Evolutionary conservation across 2,888 invertebrate species (phyloP), one percentile per base, ranked within the genome.

Genomic region (Platycheirus rosarum): DNA sequence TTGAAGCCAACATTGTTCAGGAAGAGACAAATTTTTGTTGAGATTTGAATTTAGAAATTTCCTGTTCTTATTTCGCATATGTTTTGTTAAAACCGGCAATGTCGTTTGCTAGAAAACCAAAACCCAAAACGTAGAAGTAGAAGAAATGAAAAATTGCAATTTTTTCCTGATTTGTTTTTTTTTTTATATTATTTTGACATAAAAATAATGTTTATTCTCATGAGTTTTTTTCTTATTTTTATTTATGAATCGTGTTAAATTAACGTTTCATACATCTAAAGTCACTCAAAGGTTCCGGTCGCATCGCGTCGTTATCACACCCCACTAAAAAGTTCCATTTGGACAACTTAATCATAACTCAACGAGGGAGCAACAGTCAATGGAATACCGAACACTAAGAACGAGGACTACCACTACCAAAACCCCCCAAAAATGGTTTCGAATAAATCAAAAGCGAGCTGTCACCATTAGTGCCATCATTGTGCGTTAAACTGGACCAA

Each of bases 401-500:
- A 55, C 23, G 14, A 37, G 18, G 5, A 40, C 2, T 13, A 40
- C 60, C 29, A 55, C n/a, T n/a, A n/a, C n/a, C n/a, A n/a, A n/a
- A n/a, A 60, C 13, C 49, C 57, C 18, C 53, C 44, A 44, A 62
- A 57, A 55, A 55, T 42, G 68, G 66, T 62, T 44, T 57, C 35
- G 49, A 60, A 74, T 79, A 79, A 79, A 79, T 79, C 74, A 79
- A 4, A 69, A 49, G 62, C 68, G 48, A 68, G 69, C 78, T 79
- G 78, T 79, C 78, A 69, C 62, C 78, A 74, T 74, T 63, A 74
- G 26, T 69, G 55, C 63, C 78, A 74, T 79, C 74, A 79, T 57
- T 42, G 68, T 68, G 78, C 78, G 68, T 79, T 74, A 74, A 74
- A 69, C 68, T 69, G 78, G 53, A 69, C 78, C 55, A 57, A 69